A percentile compares a stretch with the other conserved stretches of the same genome.
phyloP scores from a whole-genome alignment of 2,113 vertebrate species.

The Tinamus guttatus region DNA sequence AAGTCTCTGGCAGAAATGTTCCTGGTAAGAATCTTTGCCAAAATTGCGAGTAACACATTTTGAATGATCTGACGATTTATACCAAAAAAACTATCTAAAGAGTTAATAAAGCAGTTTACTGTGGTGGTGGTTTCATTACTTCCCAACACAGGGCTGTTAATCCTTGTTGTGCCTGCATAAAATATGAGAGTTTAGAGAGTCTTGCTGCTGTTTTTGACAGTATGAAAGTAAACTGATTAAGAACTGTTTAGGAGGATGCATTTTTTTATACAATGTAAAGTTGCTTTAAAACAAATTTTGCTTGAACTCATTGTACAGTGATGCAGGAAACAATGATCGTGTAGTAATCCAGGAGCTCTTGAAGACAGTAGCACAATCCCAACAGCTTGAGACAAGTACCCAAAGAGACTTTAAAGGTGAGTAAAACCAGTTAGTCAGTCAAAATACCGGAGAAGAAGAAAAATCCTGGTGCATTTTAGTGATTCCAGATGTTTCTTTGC shows the following conservation, averaged over 20 bases:
- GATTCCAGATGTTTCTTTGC: neutral
- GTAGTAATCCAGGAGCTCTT: conserved; percentile 96
- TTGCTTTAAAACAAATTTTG: conserved; percentile 6
- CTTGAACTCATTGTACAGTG: conserved; percentile 76
- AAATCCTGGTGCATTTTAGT: neutral
- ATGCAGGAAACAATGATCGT: conserved; percentile 93
- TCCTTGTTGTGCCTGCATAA: neutral
- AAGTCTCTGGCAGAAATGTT: neutral
- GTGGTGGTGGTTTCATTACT: neutral
- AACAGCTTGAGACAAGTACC: conserved; percentile 95
- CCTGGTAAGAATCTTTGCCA: neutral
- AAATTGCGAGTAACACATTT: neutral
- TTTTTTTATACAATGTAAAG: neutral
- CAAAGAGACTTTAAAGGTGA: conserved; percentile 97
- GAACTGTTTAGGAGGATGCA: neutral
- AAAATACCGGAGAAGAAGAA: neutral
- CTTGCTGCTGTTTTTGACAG: neutral
- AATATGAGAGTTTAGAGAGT: neutral
- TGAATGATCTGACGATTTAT: neutral
- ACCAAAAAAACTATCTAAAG: neutral
- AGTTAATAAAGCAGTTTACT: neutral
- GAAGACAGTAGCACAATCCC: conserved; percentile 96
- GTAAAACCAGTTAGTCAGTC: neutral
- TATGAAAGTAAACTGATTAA: neutral
- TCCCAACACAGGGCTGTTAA: neutral